Conservation (phyloP, 1,140 invertebrate genomes). For the Zaprionus kolodkinae region DNA sequence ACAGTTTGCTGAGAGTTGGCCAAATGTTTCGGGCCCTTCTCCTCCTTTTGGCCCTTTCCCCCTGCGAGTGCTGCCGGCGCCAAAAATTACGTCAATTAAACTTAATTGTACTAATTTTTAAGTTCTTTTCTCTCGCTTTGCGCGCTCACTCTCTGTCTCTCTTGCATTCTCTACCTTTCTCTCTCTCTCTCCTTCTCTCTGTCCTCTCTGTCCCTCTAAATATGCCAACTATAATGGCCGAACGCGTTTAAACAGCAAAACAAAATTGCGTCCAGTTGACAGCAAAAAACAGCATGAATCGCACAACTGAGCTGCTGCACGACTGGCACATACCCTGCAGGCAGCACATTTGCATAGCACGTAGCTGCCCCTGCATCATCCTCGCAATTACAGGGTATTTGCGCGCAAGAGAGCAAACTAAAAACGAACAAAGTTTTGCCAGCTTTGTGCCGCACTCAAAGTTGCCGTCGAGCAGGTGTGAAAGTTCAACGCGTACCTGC, state of each 20-base stretch:
- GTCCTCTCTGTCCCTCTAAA: conserved; percentile 27
- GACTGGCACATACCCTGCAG: conserved; percentile 24
- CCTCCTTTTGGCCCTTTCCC: too few species aligned
- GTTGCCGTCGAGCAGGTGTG: conserved; percentile 53
- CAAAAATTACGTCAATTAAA: conserved; percentile 80
- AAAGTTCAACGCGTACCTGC: conserved; percentile 64
- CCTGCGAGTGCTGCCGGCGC: conserved; percentile 30
- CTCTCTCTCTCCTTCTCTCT: not conserved
- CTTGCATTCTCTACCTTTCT: not conserved
- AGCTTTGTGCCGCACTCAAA: conserved; percentile 67
- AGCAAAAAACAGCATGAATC: conserved; percentile 18
- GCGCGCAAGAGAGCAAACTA: conserved; percentile 7
- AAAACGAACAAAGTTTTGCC: conserved; percentile 57
- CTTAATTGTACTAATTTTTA: conserved; percentile 78
- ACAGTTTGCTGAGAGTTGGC: conserved; percentile 1
- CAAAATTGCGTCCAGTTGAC: conserved; percentile 71
- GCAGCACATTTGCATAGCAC: not conserved
- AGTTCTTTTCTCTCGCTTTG: conserved; percentile 30
- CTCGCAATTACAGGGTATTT: not conserved
- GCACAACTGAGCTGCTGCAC: conserved; percentile 9
- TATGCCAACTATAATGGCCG: conserved; percentile 37
- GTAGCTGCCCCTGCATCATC: not conserved
- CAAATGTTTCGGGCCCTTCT: not conserved
- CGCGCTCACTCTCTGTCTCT: not conserved
- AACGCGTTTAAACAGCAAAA: conserved; percentile 61